Percentiles rank a stretch among this genome's conserved stretches.
phyloP scores from a whole-genome alignment of 1,140 invertebrate species.

The Procambarus virginalis region DNA sequence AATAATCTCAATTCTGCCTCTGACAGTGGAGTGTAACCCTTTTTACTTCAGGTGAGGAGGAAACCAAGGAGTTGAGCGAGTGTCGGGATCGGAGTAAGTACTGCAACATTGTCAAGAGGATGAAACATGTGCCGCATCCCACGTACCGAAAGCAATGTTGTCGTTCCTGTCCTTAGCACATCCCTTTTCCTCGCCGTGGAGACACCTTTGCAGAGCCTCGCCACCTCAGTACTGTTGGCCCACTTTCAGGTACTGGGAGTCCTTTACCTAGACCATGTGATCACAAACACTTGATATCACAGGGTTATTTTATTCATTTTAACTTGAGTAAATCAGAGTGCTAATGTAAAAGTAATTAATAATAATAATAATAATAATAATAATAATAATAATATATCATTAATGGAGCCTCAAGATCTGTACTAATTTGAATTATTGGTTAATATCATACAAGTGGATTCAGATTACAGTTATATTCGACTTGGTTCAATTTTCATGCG shows the following conservation, averaged over 20 bases:
- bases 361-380: background rate
- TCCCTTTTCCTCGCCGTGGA: background rate
- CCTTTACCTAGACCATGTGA: constrained; percentile 5
- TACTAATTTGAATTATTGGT: constrained; percentile 1
- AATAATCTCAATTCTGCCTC: background rate
- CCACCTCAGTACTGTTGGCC: background rate
- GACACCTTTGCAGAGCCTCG: background rate
- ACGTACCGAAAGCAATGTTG: constrained; percentile 89
- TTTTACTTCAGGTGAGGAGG: constrained; percentile 38
- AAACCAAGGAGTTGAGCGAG: constrained; percentile 73
- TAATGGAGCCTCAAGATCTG: background rate
- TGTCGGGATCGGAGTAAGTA: constrained; percentile 87
- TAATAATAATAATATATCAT: background rate
- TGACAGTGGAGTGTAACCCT: constrained; percentile 15
- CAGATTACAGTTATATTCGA: no score
- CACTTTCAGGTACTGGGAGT: background rate
- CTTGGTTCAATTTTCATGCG: no score
- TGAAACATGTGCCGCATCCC: constrained; percentile 87
- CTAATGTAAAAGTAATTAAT: background rate
- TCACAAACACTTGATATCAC: background rate
- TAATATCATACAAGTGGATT: background rate
- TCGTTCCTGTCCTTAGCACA: constrained; percentile 80
- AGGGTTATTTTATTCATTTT: constrained; percentile 33
- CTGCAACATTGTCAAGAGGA: constrained; percentile 85
- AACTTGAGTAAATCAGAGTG: constrained; percentile 14